Evolutionary conservation across 2,797 vertebrate genomes (phyloP).

Genomic region (Sciurus carolinensis): DNA sequence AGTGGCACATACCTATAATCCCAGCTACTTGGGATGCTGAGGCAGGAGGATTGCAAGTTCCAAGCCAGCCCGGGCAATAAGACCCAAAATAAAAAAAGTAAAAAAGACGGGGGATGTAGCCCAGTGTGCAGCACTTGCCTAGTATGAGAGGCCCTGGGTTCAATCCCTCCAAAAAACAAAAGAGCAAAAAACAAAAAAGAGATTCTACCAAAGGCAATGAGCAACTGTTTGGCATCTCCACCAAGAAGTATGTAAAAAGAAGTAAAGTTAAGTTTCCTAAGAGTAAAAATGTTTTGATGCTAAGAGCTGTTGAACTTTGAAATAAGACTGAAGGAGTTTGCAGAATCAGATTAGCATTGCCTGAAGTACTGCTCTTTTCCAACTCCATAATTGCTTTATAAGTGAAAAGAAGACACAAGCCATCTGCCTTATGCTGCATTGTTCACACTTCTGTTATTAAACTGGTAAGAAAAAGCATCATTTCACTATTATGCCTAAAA

Average conservation of each 20-base stretch:
- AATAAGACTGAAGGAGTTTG: background rate
- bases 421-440: background rate
- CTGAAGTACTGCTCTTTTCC: background rate
- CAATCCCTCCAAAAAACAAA: no score
- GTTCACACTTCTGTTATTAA: background rate
- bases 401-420: background rate
- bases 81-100: no score
- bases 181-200: background rate
- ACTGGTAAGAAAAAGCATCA: background rate
- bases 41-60: no score
- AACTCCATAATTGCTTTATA: background rate
- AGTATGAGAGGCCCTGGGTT: no score
- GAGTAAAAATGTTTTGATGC: constrained; percentile 1
- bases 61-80: no score
- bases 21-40: no score
- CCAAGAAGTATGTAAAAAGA: background rate
- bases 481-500: constrained; percentile 40
- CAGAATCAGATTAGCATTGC: background rate
- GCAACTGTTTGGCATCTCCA: background rate
- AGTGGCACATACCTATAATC: no score
- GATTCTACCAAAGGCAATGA: background rate
- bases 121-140: no score
- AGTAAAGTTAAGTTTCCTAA: background rate
- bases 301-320: background rate
- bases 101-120: no score